Conservation (phyloP, 1,140 invertebrate species). For the Penaeus chinensis region DNA sequence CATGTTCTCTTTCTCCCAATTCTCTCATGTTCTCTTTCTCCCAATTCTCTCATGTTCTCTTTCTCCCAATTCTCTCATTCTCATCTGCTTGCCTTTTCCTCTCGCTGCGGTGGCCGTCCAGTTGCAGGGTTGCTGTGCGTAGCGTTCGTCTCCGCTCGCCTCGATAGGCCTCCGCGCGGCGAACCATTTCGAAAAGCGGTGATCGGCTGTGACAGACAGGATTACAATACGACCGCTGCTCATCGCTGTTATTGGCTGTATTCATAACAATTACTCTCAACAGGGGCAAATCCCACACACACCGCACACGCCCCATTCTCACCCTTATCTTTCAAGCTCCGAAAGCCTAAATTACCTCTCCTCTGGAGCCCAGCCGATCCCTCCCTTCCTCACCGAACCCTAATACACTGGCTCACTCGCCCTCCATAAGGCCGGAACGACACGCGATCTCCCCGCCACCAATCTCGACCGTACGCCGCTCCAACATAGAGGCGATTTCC, state of each 20-base stretch:
- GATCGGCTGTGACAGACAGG: constrained; percentile 3
- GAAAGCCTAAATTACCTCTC: neutral
- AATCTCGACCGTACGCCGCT: neutral
- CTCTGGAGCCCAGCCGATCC: neutral
- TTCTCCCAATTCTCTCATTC: too few relatives aligned
- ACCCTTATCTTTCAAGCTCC: neutral
- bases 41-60: too few relatives aligned
- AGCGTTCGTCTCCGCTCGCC: too few relatives aligned
- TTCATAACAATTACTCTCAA: constrained; percentile 44
- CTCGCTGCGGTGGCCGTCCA: too few relatives aligned
- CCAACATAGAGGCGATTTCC: neutral
- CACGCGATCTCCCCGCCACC: neutral
- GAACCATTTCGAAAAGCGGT: neutral
- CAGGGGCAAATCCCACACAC: constrained; percentile 15
- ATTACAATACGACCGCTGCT: constrained; percentile 55
- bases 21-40: too few relatives aligned
- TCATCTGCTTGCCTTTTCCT: too few relatives aligned
- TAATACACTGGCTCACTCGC: constrained; percentile 51
- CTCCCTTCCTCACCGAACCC: constrained; percentile 5
- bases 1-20: too few relatives aligned
- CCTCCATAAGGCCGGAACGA: constrained; percentile 21
- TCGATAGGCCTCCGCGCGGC: too few relatives aligned
- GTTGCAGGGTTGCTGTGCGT: too few relatives aligned
- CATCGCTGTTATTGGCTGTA: constrained; percentile 57
- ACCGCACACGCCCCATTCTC: neutral